A percentile compares a stretch with the other conserved stretches of the same genome.
Evolutionary conservation across 1,140 invertebrate species (phyloP).

Genomic region (Medauroidea extradentata): DNA sequence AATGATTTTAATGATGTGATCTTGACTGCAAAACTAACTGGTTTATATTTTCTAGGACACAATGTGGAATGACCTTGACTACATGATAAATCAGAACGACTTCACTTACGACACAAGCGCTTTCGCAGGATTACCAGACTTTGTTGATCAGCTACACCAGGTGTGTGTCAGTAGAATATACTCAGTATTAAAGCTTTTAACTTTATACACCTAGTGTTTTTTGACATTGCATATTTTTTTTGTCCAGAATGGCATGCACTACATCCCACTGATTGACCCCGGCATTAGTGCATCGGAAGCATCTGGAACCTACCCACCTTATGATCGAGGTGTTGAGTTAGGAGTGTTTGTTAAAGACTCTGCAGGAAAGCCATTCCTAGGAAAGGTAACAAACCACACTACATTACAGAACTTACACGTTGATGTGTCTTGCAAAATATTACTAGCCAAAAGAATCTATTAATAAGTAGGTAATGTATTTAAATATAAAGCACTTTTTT

Average conservation of each 20-base stretch:
- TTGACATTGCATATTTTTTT: no score
- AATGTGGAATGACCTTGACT: conserved; percentile 90
- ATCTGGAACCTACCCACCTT: conserved; percentile 63
- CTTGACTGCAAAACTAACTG: no score
- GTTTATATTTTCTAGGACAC: conserved; percentile 65
- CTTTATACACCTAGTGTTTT: no score
- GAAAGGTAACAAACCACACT: conserved; percentile 46
- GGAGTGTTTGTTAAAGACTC: conserved; percentile 69
- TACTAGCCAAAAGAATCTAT: no score
- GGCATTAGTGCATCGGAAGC: conserved; percentile 62
- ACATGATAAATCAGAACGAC: conserved; percentile 82
- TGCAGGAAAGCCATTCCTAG: conserved; percentile 56
- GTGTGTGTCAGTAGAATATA: conserved; percentile 32
- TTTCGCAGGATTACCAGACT: conserved; percentile 65
- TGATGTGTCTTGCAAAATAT: no score
- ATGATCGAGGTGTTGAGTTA: conserved; percentile 64
- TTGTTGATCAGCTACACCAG: conserved; percentile 65
- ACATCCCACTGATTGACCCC: conserved; percentile 68
- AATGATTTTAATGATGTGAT: no score
- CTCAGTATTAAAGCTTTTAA: no score
- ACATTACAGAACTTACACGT: no score
- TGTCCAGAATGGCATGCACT: conserved; percentile 59
- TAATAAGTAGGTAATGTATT: no score
- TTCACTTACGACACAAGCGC: conserved; percentile 71
- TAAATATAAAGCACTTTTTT: no score